These are phyloP conservation scores for Mionectes macconnelli DNA, from an alignment of 2,113 vertebrate species.

Conservation along the genomic window DNA sequence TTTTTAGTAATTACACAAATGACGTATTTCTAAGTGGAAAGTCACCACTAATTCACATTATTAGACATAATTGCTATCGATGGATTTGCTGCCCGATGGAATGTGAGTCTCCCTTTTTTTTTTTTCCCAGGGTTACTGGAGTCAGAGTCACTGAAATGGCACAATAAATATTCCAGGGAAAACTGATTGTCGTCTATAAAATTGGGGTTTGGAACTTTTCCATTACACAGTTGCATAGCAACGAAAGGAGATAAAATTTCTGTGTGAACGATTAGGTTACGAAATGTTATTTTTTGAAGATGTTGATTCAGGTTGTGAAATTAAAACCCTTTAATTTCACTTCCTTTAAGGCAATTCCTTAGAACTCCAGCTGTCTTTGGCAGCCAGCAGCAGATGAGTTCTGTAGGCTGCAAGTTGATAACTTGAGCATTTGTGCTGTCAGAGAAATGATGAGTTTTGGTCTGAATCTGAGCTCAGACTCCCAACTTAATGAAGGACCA, in stretches of 20 bases:
- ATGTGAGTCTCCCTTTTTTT: slow-evolving; percentile 54
- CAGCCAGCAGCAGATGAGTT: slow-evolving; percentile 18
- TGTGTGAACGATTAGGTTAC: slow-evolving; percentile 62
- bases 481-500: background rate
- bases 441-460: background rate
- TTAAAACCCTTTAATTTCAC: slow-evolving; percentile 48
- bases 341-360: slow-evolving; percentile 54
- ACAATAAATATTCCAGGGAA: slow-evolving; percentile 80
- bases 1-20: slow-evolving; percentile 52
- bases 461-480: slow-evolving; percentile 4
- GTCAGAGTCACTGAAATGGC: slow-evolving; percentile 62
- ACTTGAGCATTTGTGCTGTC: background rate
- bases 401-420: background rate
- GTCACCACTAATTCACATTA: slow-evolving; percentile 67
- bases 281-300: slow-evolving; percentile 56
- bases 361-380: slow-evolving; percentile 20
- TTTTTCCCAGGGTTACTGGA: slow-evolving; percentile 50
- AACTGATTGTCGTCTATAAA: slow-evolving; percentile 83
- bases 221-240: slow-evolving; percentile 86
- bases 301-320: slow-evolving; percentile 50
- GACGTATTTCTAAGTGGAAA: slow-evolving; percentile 63
- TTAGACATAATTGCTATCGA: slow-evolving; percentile 38
- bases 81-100: slow-evolving; percentile 70
- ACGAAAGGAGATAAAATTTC: slow-evolving; percentile 81
- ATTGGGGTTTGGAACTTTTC: slow-evolving; percentile 65